Base-by-base conservation (phyloP, 2,888 invertebrate species). In the Phania funesta region DNA sequence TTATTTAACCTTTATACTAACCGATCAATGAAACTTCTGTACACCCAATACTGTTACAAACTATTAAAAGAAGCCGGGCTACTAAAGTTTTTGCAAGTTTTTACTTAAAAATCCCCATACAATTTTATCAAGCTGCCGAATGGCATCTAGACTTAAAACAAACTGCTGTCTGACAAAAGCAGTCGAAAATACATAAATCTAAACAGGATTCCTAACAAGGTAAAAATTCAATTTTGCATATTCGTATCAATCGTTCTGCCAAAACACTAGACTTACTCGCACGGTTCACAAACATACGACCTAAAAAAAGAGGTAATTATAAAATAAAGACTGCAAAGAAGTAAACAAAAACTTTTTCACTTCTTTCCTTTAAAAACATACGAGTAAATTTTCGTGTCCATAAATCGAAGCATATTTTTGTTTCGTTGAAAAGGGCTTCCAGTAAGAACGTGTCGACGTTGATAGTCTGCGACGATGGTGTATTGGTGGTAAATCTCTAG, bases 161-260 rank as follows among this genome's bases (percentile, higher is more conserved):
- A 46, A 46, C 29, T 60, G 41, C 7, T 3, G 16, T 60, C 8
- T 13, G 9, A 29, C 3, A n/a, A n/a, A 52, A 18, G 2, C 11
- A 2, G 16, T 7, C 24, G 6, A 29, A 46, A 46, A 46, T 11
- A 29, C 8, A 44, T 22, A 62, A 62, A 46, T 24, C 26, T 44
- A 16, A 41, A 60, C 16, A 60, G 13, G 20, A 29, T 29, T 62
- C 8, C 62, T 62, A 46, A 62, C 65, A 75, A 75, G 74, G 48
- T 75, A 65, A 38, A 68, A 76, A 76, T 68, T 62, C 68, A 68
- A 77, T 68, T 62, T 68, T 62, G 16, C 18, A 70, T 46, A 32
- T 52, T 62, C 22, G 26, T 48, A 26, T 29, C 65, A 4, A 41
- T 22, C 32, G 8, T 41, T 44, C 35, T 1, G 26, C 8, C 20